A percentile compares a stretch with the other conserved stretches of the same genome.
phyloP scores from a whole-genome alignment of 2,888 invertebrate species.

The Lasioglossum oenotherae region DNA sequence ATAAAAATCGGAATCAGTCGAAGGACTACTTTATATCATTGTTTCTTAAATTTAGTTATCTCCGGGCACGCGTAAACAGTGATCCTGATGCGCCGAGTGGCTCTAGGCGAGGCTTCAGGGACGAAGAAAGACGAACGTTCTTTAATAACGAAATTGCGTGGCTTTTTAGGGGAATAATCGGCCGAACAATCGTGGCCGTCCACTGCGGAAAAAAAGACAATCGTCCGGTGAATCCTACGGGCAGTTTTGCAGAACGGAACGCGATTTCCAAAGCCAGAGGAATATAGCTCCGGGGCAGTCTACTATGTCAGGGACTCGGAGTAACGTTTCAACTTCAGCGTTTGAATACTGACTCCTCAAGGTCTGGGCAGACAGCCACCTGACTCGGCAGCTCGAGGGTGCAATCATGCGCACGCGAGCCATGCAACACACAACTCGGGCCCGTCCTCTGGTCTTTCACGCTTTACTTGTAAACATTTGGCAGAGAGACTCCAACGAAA shows the following conservation, averaged over 20 bases:
- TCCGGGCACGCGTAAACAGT: neutral
- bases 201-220: conserved; percentile 31
- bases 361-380: conserved; percentile 75
- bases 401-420: conserved; percentile 81
- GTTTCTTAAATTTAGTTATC: neutral
- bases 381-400: conserved; percentile 78
- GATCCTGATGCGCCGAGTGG: neutral
- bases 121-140: neutral
- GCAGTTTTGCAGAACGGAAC: conserved; percentile 55
- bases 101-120: conserved; percentile 25
- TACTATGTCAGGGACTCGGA: conserved; percentile 51
- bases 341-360: conserved; percentile 74
- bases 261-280: conserved; percentile 50
- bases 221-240: conserved; percentile 49
- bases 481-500: conserved; percentile 9
- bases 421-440: conserved; percentile 47
- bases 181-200: conserved; percentile 42
- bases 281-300: conserved; percentile 64
- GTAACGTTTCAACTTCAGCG: conserved; percentile 66
- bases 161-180: conserved; percentile 51
- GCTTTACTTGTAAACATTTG: conserved; percentile 44
- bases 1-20: neutral
- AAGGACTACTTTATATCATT: neutral
- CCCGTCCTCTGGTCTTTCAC: conserved; percentile 39
- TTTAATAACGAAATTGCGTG: conserved; percentile 58